Conservation (phyloP, 2,113 vertebrate species). For the Oenanthe melanoleuca region DNA sequence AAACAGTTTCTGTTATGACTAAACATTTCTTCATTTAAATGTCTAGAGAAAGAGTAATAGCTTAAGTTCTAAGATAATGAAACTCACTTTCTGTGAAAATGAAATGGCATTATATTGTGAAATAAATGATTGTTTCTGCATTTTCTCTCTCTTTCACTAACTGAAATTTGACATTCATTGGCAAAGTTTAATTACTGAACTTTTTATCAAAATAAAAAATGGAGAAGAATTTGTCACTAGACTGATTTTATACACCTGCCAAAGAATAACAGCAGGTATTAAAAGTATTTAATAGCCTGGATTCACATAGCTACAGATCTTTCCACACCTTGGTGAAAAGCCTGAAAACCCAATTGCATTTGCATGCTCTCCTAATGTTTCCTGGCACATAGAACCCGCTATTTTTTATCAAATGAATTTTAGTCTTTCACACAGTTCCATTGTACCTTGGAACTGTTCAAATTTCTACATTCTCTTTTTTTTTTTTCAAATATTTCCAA, state of each 20-base stretch:
- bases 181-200: conserved; percentile 75
- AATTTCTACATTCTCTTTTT: neutral
- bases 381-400: neutral
- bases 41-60: conserved; percentile 10
- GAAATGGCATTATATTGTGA: conserved; percentile 34
- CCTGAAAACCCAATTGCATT: conserved; percentile 2
- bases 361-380: conserved; percentile 13
- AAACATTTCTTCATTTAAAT: conserved; percentile 21
- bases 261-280: conserved; percentile 66
- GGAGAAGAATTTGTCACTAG: conserved; percentile 67
- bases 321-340: conserved; percentile 11
- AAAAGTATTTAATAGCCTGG: conserved; percentile 53
- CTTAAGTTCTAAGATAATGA: conserved; percentile 63
- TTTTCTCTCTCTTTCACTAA: conserved; percentile 42
- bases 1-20: neutral
- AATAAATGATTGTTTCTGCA: conserved; percentile 62
- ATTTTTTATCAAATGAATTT: conserved; percentile 12
- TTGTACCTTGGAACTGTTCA: neutral
- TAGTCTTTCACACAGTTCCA: neutral
- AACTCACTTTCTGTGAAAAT: conserved; percentile 59
- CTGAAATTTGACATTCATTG: conserved; percentile 50
- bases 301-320: neutral
- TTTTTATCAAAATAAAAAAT: conserved; percentile 74
- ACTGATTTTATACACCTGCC: conserved; percentile 65
- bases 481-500: neutral